phyloP scores from a whole-genome alignment of 1,140 invertebrate species.

The Delia radicum region DNA sequence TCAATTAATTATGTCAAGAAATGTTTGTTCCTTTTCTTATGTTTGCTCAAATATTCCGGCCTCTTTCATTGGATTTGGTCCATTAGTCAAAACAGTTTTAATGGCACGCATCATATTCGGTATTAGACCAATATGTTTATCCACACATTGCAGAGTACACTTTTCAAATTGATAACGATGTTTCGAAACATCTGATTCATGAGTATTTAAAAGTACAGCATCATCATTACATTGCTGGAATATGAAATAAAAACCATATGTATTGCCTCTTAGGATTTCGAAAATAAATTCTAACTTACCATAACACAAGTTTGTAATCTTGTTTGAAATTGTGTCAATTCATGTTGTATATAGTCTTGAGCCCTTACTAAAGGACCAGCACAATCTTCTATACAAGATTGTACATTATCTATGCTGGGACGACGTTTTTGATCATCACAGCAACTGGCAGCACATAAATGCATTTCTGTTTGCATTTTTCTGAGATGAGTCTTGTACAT shows the following conservation, averaged over 20 bases:
- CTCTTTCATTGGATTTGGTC: slow-evolving; percentile 7
- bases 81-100: slow-evolving; percentile 61
- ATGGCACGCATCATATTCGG: slow-evolving; percentile 76
- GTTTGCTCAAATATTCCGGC: not conserved
- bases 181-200: slow-evolving; percentile 66
- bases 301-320: slow-evolving; percentile 84
- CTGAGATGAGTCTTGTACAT: slow-evolving; percentile 77
- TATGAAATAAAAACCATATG: not conserved
- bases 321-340: slow-evolving; percentile 68
- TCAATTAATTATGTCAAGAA: no score
- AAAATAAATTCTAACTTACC: slow-evolving; percentile 37
- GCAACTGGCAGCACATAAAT: slow-evolving; percentile 76
- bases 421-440: slow-evolving; percentile 75
- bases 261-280: no score
- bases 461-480: slow-evolving; percentile 89
- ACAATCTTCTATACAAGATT: slow-evolving; percentile 81
- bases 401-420: slow-evolving; percentile 71
- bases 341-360: slow-evolving; percentile 73
- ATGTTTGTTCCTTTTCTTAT: no score
- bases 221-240: slow-evolving; percentile 72
- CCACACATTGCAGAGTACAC: slow-evolving; percentile 84
- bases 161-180: slow-evolving; percentile 76
- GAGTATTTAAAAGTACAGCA: slow-evolving; percentile 66
- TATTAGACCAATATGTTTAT: slow-evolving; percentile 74
- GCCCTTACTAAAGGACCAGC: slow-evolving; percentile 70